These are phyloP conservation scores for Pluvianellus socialis DNA, from an alignment of 2,113 vertebrate species.

Conservation along the genomic window DNA sequence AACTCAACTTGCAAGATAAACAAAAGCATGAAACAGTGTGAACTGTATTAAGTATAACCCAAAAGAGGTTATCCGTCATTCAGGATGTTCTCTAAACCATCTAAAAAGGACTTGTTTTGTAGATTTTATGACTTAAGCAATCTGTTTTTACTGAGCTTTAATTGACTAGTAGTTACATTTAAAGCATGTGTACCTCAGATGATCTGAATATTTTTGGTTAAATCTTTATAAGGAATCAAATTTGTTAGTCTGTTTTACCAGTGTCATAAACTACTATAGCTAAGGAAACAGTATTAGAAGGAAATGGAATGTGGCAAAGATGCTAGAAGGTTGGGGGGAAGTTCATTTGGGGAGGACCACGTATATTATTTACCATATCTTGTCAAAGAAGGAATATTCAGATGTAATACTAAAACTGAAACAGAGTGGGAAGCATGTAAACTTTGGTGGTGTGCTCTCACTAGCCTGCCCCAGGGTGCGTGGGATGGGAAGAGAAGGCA, in stretches of 20 bases:
- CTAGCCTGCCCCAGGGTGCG: neutral
- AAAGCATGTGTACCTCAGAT: neutral
- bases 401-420: neutral
- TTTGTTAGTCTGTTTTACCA: neutral
- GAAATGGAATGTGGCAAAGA: neutral
- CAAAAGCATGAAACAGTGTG: neutral
- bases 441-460: neutral
- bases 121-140: neutral
- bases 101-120: neutral
- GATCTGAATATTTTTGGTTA: neutral
- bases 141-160: neutral
- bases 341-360: neutral
- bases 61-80: neutral
- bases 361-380: neutral
- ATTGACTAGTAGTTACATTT: neutral
- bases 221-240: neutral
- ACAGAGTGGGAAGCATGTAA: neutral
- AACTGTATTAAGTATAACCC: neutral
- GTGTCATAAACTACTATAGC: neutral
- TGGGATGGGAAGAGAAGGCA: neutral
- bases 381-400: neutral
- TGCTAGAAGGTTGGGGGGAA: neutral
- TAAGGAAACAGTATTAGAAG: neutral
- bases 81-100: neutral
- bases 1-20: neutral